Evolutionary conservation across 2,888 invertebrate species (phyloP), one percentile per base, ranked within the genome.

Genomic region (Julus scanicus): DNA sequence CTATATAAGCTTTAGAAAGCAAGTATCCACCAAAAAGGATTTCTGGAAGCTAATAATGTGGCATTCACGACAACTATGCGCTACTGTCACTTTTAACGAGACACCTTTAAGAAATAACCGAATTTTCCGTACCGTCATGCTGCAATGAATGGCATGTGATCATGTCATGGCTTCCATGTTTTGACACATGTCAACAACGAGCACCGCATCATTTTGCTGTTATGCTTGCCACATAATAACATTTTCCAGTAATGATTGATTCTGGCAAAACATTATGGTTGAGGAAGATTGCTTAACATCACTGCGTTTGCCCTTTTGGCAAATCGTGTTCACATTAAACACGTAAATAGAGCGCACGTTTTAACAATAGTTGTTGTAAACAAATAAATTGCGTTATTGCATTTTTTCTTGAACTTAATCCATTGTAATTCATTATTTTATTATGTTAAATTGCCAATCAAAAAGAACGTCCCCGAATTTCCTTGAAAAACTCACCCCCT

Each of bases 21-120:
- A 37, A 80, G 37, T 37, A 80, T 80, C 37, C 15, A 15, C 15
- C 37, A 80, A 29, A 80, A 80, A 80, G 37, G 80, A 15, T 37
- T 80, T 80, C 80, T 80, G 37, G 71, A 71, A 80, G 80, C 80
- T 80, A 80, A 80, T 80, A 29, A 80, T 80, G 29, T 29, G 37
- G 37, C 80, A 80, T 4, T 13, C 80, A 37, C 11, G 8, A 8
- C 37, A 13, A 29, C 13, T 4, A 37, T 80, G 37, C 13, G 37
- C 8, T 44, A 80, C 80, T 80, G 80, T 80, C 80, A 80, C 80
- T 39, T 80, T 80, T 39, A 80, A 80, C 80, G 80, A 80, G 29
- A 13, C 37, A 80, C 37, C 80, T 80, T 71, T 29, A 29, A 71
- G 29, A 71, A 71, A 71, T 71, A 29, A 71, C 29, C 11, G 29